Evolutionary conservation across 2,113 vertebrate species (phyloP).

Genomic region (Equus quagga): DNA sequence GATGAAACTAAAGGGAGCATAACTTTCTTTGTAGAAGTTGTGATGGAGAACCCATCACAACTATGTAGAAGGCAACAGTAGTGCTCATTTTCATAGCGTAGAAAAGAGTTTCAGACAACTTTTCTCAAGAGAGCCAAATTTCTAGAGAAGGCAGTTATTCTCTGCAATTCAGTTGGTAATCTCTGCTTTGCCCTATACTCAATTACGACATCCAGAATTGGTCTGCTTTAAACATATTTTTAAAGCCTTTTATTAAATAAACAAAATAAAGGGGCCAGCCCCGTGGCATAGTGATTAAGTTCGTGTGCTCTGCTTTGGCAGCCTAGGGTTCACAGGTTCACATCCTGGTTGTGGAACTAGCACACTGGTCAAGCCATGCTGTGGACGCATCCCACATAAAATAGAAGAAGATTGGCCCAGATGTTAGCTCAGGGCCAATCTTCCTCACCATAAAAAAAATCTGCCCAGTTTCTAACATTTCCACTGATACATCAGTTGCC

Average conservation of each 20-base stretch:
- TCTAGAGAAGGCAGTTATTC: neutral
- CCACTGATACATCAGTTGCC: neutral
- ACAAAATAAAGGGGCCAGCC: neutral
- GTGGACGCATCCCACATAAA: too few species aligned
- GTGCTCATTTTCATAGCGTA: neutral
- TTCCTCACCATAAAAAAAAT: neutral
- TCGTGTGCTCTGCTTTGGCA: too few species aligned
- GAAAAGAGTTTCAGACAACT: slow-evolving; percentile 21
- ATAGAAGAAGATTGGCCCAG: too few species aligned
- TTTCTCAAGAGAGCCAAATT: slow-evolving; percentile 36
- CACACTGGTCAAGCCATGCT: too few species aligned
- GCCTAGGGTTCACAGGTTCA: too few species aligned
- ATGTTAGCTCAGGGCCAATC: too few species aligned
- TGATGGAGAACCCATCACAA: neutral
- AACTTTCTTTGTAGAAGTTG: neutral
- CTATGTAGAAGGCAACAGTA: neutral
- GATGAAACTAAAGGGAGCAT: neutral
- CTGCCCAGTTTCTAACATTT: slow-evolving; percentile 11
- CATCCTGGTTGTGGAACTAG: too few species aligned
- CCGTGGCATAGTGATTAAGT: too few species aligned
- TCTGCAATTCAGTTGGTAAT: slow-evolving; percentile 30
- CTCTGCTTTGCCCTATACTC: neutral
- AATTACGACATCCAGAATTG: neutral
- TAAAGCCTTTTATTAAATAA: slow-evolving; percentile 9
- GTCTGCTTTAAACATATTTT: slow-evolving; percentile 12